Percentiles rank a stretch among this genome's conserved stretches.
phyloP scores from a whole-genome alignment of 2,888 invertebrate species.

The Uropetala carovei region DNA sequence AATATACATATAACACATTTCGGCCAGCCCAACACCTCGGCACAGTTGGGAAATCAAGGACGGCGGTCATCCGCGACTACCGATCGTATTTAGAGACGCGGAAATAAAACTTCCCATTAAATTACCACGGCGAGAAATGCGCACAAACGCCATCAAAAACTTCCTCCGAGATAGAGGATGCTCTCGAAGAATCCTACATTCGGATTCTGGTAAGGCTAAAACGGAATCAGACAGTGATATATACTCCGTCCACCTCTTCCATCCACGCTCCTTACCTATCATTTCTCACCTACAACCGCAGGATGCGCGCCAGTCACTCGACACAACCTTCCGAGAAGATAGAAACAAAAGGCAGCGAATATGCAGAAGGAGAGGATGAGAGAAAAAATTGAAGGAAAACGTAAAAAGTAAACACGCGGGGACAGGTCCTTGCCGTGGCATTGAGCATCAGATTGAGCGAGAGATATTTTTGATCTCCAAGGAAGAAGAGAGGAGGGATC shows the following conservation, averaged over 20 bases:
- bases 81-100: neutral
- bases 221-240: neutral
- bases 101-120: neutral
- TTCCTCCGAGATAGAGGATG: neutral
- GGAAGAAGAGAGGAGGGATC: neutral
- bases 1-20: no score
- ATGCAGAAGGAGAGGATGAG: neutral
- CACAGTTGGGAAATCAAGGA: neutral
- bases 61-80: neutral
- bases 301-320: no score
- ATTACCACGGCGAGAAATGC: neutral
- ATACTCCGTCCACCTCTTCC: neutral
- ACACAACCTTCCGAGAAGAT: neutral
- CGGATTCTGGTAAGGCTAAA: neutral
- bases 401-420: slow-evolving; percentile 13
- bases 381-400: neutral
- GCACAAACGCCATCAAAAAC: neutral
- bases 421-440: slow-evolving; percentile 20
- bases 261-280: neutral
- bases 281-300: no score
- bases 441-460: slow-evolving; percentile 57
- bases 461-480: slow-evolving; percentile 28
- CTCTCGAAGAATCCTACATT: neutral
- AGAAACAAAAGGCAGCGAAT: neutral
- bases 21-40: neutral